Evolutionary conservation across 2,113 vertebrate genomes (phyloP).

Genomic region (Cnemophilus loriae): DNA sequence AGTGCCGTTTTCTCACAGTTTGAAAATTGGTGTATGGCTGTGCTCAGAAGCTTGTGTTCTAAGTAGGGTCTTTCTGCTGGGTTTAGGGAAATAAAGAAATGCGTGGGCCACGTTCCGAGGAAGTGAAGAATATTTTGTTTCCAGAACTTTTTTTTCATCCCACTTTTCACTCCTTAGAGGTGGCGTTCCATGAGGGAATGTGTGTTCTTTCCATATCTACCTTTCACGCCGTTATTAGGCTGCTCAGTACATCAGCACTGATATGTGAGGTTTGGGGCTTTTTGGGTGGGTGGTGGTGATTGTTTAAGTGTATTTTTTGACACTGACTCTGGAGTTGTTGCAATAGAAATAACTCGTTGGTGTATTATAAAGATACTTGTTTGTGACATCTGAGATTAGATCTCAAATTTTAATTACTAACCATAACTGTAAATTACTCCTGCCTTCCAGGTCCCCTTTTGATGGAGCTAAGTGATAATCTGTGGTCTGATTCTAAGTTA

Average conservation of each 20-base stretch:
- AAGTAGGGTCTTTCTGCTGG: background rate
- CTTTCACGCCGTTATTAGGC: background rate
- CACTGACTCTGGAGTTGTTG: background rate
- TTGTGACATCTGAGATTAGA: background rate
- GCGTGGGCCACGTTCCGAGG: background rate
- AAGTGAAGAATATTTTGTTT: background rate
- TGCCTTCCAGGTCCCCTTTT: background rate
- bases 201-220: background rate
- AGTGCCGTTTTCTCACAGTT: background rate
- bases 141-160: background rate
- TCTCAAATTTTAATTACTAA: background rate
- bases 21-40: background rate
- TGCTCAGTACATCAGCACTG: background rate
- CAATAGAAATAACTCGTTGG: background rate
- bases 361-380: background rate
- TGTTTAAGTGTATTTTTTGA: background rate
- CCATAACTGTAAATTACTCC: background rate
- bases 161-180: background rate
- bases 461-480: background rate
- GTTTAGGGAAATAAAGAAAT: background rate
- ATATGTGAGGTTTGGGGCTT: accelerated
- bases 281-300: background rate
- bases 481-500: background rate
- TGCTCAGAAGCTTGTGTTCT: background rate
- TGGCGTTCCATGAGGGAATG: background rate